Base-by-base conservation (phyloP, 1,140 invertebrate species). In the Scaptodrosophila lebanonensis region DNA sequence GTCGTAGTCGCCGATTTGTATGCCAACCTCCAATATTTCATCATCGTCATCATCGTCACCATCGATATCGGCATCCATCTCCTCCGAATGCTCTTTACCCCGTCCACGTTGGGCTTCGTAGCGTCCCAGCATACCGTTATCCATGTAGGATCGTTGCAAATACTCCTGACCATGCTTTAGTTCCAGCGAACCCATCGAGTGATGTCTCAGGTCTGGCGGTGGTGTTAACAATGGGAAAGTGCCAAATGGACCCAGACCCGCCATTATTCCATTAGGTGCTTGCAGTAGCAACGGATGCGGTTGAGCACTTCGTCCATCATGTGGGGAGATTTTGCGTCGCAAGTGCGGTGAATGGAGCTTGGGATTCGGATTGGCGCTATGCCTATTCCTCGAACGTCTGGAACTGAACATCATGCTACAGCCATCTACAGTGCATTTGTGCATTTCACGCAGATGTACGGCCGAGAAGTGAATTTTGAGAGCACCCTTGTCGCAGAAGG, bases 371-470 rank as follows among this genome's bases (percentile, higher is more conserved):
- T 99, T 99, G 4, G 97, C 97, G 86, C 95, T 97, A 87, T 99
- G 98, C 1, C 98, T 91, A 85, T 99, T 99, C 18, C 98, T 89
- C 13, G 96, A 98, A 52, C 98, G 89, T 61, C 98, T 90, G 8
- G 97, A 98, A 86, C 97, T 98, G 86, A 99, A 99, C 95, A 98
- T 98, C 96, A 99, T 99, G 85, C 95, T 98, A 88, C 98, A 99
- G 0, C 98, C 98, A 76, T 97, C 95, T 0, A 99, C 97, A 0
- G 97, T 98, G 86, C 98, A 99, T 87, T 97, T 97, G 87, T 99
- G 98, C 98, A 99, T 99, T 89, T 99, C 98, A 12, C 96, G 91
- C 49, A 99, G 87, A 88, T 99, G 98, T 3, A 99, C 98, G 0
- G 98, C 98, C 36, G 97, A 99, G 85, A 99, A 99, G 86, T 99